phyloP scores from a whole-genome alignment of 2,113 vertebrate species.

The Podilymbus podiceps region DNA sequence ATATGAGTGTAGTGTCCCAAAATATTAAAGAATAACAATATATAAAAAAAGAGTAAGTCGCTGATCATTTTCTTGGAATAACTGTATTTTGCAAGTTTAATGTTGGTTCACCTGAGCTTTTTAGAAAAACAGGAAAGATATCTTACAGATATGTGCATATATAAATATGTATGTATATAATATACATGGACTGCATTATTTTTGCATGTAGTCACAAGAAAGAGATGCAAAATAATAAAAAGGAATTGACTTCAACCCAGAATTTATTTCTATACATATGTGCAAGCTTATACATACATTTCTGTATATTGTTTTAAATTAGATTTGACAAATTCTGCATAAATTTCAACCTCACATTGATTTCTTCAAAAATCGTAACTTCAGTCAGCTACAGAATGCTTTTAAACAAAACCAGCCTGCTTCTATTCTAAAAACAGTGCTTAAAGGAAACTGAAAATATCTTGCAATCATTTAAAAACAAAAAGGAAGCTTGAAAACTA shows the following conservation, averaged over 20 bases:
- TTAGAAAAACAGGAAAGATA: neutral
- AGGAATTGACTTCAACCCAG: rapidly evolving
- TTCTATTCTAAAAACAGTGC: neutral
- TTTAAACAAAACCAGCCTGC: neutral
- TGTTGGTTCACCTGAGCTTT: neutral
- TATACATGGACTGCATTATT: neutral
- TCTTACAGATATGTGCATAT: neutral
- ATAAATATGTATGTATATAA: neutral
- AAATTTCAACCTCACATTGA: neutral
- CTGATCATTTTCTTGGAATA: neutral
- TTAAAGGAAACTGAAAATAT: neutral
- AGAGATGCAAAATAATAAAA: neutral
- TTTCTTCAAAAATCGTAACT: neutral
- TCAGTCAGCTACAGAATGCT: neutral
- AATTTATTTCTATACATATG: neutral
- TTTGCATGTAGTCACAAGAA: neutral
- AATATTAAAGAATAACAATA: neutral
- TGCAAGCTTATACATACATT: neutral
- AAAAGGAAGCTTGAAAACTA: neutral
- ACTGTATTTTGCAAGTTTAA: neutral
- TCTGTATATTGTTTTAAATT: neutral
- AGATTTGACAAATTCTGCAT: neutral
- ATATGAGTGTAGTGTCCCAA: neutral
- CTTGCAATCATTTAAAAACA: neutral
- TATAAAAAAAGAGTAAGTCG: neutral